Evolutionary conservation across 1,140 invertebrate genomes (phyloP), one percentile per base, ranked within the genome.

Genomic region (Drosophila tristis): DNA sequence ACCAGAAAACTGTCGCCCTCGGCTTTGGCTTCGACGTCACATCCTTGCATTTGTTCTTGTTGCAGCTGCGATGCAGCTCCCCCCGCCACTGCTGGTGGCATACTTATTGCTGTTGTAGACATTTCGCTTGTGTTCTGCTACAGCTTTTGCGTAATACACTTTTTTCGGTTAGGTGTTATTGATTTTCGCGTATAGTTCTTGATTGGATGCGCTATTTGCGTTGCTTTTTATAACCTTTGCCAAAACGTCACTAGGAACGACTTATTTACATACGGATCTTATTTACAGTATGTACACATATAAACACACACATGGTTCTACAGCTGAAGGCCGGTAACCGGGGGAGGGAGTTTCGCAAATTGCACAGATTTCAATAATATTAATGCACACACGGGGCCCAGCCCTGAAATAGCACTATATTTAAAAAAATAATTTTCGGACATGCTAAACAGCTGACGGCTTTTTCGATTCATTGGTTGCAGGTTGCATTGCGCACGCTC

Each of bases 91-190:
- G 25, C n/a, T n/a, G 67, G 26, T 23, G 73, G 61, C 49, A 79
- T 50, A 70, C 49, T 74, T 51, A 82, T 60, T 67, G 74, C 62
- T 58, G 53, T 64, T 78, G 67, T 78, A 79, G 74, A 87, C 80
- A 78, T 80, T 78, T 65, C 31, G 60, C 47, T 20, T 48, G 39
- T 72, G 6, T 65, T 45, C 35, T 56, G 20, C 54, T 51, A 23
- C 26, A 39, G 47, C 48, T 74, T 48, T 65, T 60, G 67, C 43
- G 78, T 66, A 71, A 70, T 64, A 64, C 65, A 53, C 49, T 51
- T 47, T 58, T 50, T 54, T 31, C 51, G 44, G 31, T 48, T 53
- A 48, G 53, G 63, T 50, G 25, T 51, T 82, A 77, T 78, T 78
- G 57, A 66, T 84, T 65, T 74, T 60, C 43, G 43, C 60, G 42